Conservation (phyloP, 2,888 invertebrate genomes). For the Odontothrips loti region DNA sequence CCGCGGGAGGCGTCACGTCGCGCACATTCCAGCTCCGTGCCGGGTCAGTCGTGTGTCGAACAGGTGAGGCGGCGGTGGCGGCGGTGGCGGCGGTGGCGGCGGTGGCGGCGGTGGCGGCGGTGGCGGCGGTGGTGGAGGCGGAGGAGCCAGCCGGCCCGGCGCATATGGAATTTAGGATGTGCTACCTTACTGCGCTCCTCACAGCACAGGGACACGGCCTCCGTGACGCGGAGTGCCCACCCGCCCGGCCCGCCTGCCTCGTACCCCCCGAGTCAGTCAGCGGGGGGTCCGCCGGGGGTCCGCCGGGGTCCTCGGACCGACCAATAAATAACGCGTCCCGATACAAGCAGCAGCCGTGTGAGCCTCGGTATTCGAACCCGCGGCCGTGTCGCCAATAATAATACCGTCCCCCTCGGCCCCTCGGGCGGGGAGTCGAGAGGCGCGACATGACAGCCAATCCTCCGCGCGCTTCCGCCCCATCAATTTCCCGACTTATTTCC, state of each 20-base stretch:
- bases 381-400: neutral
- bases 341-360: neutral
- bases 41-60: neutral
- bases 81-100: no score
- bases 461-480: neutral
- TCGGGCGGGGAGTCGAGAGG: neutral
- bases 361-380: neutral
- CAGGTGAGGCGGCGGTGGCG: neutral
- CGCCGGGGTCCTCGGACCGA: neutral
- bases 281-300: neutral
- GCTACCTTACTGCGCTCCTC: conserved; percentile 5
- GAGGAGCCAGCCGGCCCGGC: neutral
- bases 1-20: no score
- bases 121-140: no score
- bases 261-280: neutral
- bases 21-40: no score
- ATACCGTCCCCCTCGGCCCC: no score
- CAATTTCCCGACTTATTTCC: conserved; percentile 20
- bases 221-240: neutral
- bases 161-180: neutral
- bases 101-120: no score
- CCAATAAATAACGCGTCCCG: neutral
- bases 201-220: neutral
- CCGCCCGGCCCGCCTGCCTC: neutral
- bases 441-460: neutral